Conservation (phyloP, 30 jellyfish, hydroid and myxozoan genomes). For the Chrysaora quinquecirrha region DNA sequence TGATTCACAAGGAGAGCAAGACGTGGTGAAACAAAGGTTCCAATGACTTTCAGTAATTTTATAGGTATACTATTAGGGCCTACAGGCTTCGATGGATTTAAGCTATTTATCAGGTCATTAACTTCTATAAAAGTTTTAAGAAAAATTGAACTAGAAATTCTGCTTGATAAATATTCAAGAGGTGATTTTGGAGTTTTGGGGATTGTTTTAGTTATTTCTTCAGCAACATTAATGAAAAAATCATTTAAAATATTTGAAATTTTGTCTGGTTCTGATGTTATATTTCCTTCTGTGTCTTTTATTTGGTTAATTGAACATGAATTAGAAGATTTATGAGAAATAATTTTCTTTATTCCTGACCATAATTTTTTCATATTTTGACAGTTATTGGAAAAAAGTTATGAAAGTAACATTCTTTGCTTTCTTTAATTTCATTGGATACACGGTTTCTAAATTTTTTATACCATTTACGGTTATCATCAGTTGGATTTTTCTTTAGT, state of each 20-base stretch:
- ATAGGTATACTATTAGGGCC: too few relatives aligned
- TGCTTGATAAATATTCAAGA: background rate
- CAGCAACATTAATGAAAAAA: constrained; percentile 23
- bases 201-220: constrained; percentile 1
- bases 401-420: constrained; percentile 44
- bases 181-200: background rate
- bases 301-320: constrained; percentile 47
- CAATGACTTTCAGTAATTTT: too few relatives aligned
- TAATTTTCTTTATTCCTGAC: background rate
- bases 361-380: too few relatives aligned
- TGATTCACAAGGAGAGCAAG: too few relatives aligned
- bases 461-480: constrained; percentile 8
- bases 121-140: too few relatives aligned
- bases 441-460: constrained; percentile 35
- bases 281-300: constrained; percentile 56
- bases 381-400: too few relatives aligned
- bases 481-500: constrained; percentile 14
- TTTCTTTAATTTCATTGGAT: constrained; percentile 33
- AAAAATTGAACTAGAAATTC: background rate
- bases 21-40: background rate
- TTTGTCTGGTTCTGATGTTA: constrained; percentile 49
- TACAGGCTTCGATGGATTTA: constrained; percentile 18
- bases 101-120: constrained; percentile 12
- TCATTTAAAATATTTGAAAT: constrained; percentile 37
- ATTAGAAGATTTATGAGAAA: constrained; percentile 41